These are phyloP conservation scores for Brotula barbata DNA, from an alignment of 2,797 vertebrate genomes.

Conservation along the genomic window DNA sequence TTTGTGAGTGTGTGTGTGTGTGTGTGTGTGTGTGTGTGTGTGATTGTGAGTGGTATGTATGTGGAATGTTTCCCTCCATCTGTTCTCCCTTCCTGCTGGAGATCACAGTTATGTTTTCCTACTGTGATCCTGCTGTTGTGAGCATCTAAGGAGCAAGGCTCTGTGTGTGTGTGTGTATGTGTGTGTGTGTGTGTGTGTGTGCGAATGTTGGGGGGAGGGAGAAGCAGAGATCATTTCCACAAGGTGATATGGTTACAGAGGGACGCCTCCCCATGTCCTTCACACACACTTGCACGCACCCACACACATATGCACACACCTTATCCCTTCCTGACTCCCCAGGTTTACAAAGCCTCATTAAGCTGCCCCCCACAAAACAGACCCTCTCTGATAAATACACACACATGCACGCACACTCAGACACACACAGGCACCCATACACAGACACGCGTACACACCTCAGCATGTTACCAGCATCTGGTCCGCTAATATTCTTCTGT, in stretches of 20 bases:
- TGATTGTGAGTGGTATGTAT: conserved; percentile 5
- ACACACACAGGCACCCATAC: conserved; percentile 1
- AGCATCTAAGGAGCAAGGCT: conserved; percentile 45
- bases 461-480: conserved; percentile 54
- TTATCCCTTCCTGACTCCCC: conserved; percentile 51
- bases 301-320: conserved; percentile 11
- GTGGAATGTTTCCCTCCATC: conserved; percentile 63
- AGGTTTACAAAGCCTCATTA: conserved; percentile 57
- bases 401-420: neutral
- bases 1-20: conserved; percentile 13
- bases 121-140: conserved; percentile 71
- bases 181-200: conserved; percentile 18
- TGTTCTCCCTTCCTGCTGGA: conserved; percentile 66
- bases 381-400: conserved; percentile 4
- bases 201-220: neutral
- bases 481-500: conserved; percentile 47
- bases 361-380: conserved; percentile 34
- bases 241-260: conserved; percentile 33
- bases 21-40: conserved; percentile 14
- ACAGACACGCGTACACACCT: conserved; percentile 22
- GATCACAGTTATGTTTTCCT: conserved; percentile 60
- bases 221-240: conserved; percentile 33
- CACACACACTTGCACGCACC: conserved; percentile 8
- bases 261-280: conserved; percentile 15
- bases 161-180: conserved; percentile 9